Evolutionary conservation across 2,888 invertebrate genomes (phyloP).

Genomic region (Drosophila mercatorum): DNA sequence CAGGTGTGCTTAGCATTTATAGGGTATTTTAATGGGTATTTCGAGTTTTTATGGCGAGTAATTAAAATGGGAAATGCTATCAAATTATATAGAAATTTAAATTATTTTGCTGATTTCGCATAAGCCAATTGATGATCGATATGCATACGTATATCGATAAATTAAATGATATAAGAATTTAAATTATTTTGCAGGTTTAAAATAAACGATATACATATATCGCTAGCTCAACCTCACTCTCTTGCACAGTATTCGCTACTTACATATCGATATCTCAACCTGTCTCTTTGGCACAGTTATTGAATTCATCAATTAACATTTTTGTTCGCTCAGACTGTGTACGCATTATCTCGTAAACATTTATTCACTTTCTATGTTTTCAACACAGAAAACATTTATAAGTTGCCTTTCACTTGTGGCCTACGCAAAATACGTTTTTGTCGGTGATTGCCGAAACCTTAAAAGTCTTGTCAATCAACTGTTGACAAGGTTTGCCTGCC

Average conservation of each 20-base stretch:
- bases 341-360: slow-evolving; percentile 8
- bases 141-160: neutral
- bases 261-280: neutral
- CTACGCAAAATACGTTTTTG: slow-evolving; percentile 57
- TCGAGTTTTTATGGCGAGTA: neutral
- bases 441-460: slow-evolving; percentile 64
- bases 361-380: slow-evolving; percentile 36
- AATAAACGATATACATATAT: neutral
- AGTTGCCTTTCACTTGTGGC: slow-evolving; percentile 72
- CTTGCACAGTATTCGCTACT: neutral
- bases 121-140: neutral
- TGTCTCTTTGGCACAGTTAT: neutral
- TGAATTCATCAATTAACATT: slow-evolving; percentile 10
- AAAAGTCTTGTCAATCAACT: slow-evolving; percentile 80
- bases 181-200: neutral
- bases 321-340: slow-evolving; percentile 1
- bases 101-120: neutral
- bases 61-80: neutral
- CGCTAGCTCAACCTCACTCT: neutral
- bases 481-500: slow-evolving; percentile 74
- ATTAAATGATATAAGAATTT: neutral
- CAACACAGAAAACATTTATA: slow-evolving; percentile 17
- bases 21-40: slow-evolving; percentile 4
- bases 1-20: slow-evolving; percentile 14
- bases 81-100: neutral